Conservation (phyloP, 2,888 invertebrate species). For the Entomobrya proxima region DNA sequence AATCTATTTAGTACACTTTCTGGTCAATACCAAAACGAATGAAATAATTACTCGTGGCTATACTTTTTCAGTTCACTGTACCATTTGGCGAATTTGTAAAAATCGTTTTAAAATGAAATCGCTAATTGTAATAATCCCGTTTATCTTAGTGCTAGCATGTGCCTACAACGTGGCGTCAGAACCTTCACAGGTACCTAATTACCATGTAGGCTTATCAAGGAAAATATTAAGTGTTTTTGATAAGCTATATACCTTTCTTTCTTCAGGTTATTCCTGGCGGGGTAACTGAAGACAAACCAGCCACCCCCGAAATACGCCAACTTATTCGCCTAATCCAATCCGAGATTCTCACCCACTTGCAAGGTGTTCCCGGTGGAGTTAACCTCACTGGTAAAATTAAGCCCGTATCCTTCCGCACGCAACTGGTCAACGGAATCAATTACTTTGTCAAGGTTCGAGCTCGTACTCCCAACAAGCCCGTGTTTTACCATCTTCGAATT, state of each 20-base stretch:
- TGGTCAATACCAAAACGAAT: no score
- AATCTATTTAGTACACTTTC: no score
- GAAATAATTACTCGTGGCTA: no score
- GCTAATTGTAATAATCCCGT: not conserved
- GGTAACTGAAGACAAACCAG: slow-evolving; percentile 5
- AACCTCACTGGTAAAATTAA: not conserved
- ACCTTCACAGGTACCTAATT: no score
- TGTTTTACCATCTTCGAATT: slow-evolving; percentile 58
- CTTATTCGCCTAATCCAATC: slow-evolving; percentile 28
- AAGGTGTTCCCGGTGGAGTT: not conserved
- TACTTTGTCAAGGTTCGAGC: slow-evolving; percentile 60
- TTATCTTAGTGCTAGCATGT: not conserved
- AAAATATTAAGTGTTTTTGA: no score
- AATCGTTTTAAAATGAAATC: slow-evolving; percentile 8
- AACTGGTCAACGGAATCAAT: slow-evolving; percentile 62
- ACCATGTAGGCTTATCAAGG: no score
- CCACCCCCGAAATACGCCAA: not conserved
- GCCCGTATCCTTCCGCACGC: slow-evolving; percentile 55
- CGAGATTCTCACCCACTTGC: slow-evolving; percentile 23
- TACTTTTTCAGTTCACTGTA: no score
- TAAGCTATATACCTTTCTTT: not conserved
- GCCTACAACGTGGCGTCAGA: not conserved
- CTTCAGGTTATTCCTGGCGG: slow-evolving; percentile 29
- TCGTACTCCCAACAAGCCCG: slow-evolving; percentile 4
- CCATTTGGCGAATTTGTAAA: no score